phyloP scores from a whole-genome alignment of 1,140 invertebrate species.

The Saccostrea glomerata region DNA sequence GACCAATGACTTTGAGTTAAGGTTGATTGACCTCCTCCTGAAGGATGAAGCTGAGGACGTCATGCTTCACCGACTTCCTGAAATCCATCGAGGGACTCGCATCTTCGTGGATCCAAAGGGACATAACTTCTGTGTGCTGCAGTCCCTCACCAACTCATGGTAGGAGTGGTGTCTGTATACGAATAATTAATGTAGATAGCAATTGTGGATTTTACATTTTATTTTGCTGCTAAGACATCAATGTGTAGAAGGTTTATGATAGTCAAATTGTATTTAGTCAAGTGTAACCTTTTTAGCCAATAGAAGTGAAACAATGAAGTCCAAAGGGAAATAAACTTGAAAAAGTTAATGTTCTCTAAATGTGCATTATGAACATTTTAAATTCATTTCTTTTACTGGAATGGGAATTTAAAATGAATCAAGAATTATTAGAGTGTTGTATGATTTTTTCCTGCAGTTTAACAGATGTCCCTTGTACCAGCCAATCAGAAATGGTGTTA shows the following conservation, averaged over 20 bases:
- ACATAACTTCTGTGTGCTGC: constrained; percentile 85
- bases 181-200: no score
- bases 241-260: no score
- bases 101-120: constrained; percentile 85
- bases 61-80: constrained; percentile 82
- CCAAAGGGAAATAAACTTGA: no score
- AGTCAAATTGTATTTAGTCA: no score
- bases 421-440: not conserved
- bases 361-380: not conserved
- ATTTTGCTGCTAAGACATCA: no score
- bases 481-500: constrained; percentile 79
- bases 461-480: constrained; percentile 81
- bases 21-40: constrained; percentile 70
- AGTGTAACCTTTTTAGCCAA: no score
- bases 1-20: constrained; percentile 64
- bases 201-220: no score
- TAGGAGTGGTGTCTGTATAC: constrained; percentile 34
- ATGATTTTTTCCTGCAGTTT: constrained; percentile 67
- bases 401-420: not conserved
- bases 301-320: no score
- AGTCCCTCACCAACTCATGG: constrained; percentile 79
- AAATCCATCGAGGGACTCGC: constrained; percentile 83
- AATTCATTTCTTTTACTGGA: not conserved
- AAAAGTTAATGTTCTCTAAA: no score
- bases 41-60: constrained; percentile 78